Evolutionary conservation across 1,140 invertebrate genomes (phyloP).

Genomic region (Diachasmimorpha longicaudata): DNA sequence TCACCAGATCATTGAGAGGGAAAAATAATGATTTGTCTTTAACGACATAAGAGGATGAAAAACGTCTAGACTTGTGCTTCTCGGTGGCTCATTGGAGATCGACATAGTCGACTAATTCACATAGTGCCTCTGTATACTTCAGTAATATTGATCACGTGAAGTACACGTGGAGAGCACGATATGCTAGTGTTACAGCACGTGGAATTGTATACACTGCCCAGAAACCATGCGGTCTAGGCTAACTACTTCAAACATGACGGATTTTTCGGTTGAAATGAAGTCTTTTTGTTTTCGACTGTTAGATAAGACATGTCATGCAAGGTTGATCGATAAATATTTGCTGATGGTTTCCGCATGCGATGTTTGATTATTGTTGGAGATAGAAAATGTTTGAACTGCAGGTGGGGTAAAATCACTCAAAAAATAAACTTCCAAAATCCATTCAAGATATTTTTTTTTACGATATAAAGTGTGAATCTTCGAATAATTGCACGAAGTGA

Average conservation of each 20-base stretch:
- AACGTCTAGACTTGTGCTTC: too few relatives aligned
- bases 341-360: background rate
- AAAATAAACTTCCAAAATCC: too few relatives aligned
- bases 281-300: background rate
- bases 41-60: too few relatives aligned
- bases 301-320: background rate
- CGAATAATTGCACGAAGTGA: too few relatives aligned
- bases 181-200: conserved; percentile 18
- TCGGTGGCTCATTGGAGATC: background rate
- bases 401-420: too few relatives aligned
- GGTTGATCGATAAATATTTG: background rate
- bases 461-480: too few relatives aligned
- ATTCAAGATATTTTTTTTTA: too few relatives aligned
- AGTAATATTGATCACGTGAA: conserved; percentile 21
- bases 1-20: too few relatives aligned
- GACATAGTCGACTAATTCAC: background rate
- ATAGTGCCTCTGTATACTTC: background rate
- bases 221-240: background rate
- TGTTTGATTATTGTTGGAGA: background rate
- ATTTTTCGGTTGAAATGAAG: background rate
- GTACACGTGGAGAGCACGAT: conserved; percentile 22
- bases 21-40: too few relatives aligned
- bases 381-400: background rate
- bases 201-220: background rate
- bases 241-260: background rate